Base-by-base conservation (phyloP, 92 coral and sea anemone genomes). In the Desmophyllum pertusum region DNA sequence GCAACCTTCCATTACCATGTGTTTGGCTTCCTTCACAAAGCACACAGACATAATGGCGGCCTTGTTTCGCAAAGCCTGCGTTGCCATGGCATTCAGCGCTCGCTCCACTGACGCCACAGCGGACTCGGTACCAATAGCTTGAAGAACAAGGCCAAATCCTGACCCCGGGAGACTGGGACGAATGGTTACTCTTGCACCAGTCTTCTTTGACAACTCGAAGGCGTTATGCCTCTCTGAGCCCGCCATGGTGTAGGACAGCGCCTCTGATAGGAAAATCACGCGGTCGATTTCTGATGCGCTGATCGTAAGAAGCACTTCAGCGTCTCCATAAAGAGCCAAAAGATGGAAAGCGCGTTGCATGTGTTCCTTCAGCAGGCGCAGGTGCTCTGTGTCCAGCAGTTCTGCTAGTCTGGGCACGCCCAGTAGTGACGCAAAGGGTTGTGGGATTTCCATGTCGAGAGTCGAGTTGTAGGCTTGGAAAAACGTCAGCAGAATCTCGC, bases 291-390 rank as follows among this genome's bases (percentile, higher is more conserved):
- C 92, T 1, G 98, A 82, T 29, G 89, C 89, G 79, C 99, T 90
- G 45, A 94, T 62, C 33, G 69, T 88, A 3, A 96, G 90, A 43
- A 96, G 91, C 39, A 76, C 90, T 46, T 82, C 82, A 23, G 89
- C 92, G 76, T 92, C 93, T 45, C 95, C 96, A 50, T 94, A 93
- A 57, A 96, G 87, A 57, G 95, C 98, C 43, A 96, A 88, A 76
- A 90, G 81, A 88, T 94, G 98, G 77, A 90, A 92, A 10, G 99
- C 99, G 10, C 95, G 90, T 87, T 96, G 99, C 95, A 96, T 92
- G 85, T 96, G 98, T 37, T 96, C 99, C 17, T 84, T 85, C 23
- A 96, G 94, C 61, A 89, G 83, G 71, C 91, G 88, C 23, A 96
- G 48, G 38, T 89, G 94, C 64, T 88, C 91, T 50, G 91, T 59